Percentiles rank a stretch among this genome's conserved stretches.
Evolutionary conservation across 2,888 invertebrate species (phyloP).

Genomic region (Pollenia angustigena): DNA sequence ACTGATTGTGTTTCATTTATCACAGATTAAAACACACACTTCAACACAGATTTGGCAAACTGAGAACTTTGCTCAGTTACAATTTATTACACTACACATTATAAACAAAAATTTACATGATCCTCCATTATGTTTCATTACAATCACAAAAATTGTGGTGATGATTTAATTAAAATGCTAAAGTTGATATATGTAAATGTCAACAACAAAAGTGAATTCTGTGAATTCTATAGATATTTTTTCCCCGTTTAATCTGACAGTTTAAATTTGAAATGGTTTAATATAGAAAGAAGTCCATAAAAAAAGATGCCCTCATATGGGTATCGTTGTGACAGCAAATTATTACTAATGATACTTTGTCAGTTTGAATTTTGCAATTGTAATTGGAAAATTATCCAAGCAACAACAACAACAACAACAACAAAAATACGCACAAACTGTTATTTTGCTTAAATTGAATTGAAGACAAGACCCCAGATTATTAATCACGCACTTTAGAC

Average conservation of each 20-base stretch:
- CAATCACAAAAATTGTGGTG: conserved; percentile 32
- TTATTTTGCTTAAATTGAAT: conserved; percentile 49
- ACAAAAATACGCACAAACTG: conserved; percentile 21
- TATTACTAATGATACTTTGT: conserved; percentile 64
- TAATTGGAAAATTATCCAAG: conserved; percentile 23
- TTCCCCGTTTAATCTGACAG: conserved; percentile 31
- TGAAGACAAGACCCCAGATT: conserved; percentile 42
- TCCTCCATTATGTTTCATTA: conserved; percentile 34
- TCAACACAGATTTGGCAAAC: conserved; percentile 42
- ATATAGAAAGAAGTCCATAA: background rate
- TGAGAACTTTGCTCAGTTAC: conserved; percentile 22
- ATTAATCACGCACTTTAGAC: conserved; percentile 54
- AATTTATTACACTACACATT: conserved; percentile 21
- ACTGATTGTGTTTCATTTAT: background rate
- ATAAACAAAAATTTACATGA: conserved; percentile 26
- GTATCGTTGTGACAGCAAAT: conserved; percentile 57
- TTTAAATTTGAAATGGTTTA: background rate
- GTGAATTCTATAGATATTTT: conserved; percentile 14
- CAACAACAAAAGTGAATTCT: conserved; percentile 43
- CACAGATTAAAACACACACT: conserved; percentile 20
- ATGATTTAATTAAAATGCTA: conserved; percentile 64
- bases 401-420: background rate
- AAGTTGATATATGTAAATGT: conserved; percentile 67
- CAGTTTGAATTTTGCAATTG: conserved; percentile 51
- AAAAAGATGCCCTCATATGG: conserved; percentile 42